Evolutionary conservation across 2,888 invertebrate species (phyloP).

Genomic region (Lasioglossum calceatum): DNA sequence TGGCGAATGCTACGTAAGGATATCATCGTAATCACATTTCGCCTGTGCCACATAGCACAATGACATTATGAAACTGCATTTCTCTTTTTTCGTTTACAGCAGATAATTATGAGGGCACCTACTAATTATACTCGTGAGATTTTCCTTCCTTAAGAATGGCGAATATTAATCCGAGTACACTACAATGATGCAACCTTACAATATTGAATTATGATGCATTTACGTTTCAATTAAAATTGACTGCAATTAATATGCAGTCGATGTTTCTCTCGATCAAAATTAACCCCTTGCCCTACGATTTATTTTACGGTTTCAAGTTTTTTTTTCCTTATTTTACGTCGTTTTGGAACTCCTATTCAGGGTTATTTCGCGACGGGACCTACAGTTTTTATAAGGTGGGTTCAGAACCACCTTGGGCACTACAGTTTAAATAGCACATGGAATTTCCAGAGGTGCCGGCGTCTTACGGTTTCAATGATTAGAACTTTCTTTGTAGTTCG

Average conservation of each 20-base stretch:
- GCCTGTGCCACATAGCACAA: conserved; percentile 51
- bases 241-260: neutral
- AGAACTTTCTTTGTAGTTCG: no score
- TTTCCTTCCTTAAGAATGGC: neutral
- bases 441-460: no score
- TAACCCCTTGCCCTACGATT: no score
- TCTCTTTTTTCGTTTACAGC: conserved; percentile 36
- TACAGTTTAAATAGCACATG: no score
- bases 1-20: conserved; percentile 38
- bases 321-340: no score
- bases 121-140: conserved; percentile 38
- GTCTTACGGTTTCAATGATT: no score
- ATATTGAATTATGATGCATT: neutral
- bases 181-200: neutral
- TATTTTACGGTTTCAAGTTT: no score
- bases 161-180: neutral
- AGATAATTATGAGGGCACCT: conserved; percentile 29
- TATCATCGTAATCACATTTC: conserved; percentile 56
- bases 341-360: no score
- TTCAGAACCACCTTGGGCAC: no score
- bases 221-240: neutral
- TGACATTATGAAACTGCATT: conserved; percentile 61
- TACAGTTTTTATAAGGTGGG: no score
- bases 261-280: no score
- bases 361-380: no score